Evolutionary conservation across 2,113 vertebrate genomes (phyloP).

Genomic region (Chaetodon trifascialis): DNA sequence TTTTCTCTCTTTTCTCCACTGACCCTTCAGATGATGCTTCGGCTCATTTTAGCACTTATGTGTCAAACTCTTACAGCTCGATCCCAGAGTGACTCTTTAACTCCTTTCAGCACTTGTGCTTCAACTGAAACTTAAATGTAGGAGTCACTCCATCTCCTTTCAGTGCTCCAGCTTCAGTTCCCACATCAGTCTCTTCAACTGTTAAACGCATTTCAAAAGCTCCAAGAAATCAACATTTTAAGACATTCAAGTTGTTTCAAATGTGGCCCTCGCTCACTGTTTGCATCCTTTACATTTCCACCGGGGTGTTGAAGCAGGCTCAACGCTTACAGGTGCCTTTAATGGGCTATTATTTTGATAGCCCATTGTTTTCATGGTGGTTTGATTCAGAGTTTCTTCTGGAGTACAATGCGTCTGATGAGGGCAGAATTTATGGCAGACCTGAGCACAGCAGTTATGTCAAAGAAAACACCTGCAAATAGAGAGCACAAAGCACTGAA

Average conservation of each 20-base stretch:
- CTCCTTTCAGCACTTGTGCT: not conserved
- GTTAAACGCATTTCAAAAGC: not conserved
- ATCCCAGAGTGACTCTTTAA: not conserved
- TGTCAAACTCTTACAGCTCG: too few relatives aligned
- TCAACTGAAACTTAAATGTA: too few relatives aligned
- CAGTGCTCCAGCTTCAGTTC: not conserved
- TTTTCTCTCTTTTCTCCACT: not conserved
- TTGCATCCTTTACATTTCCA: slow-evolving; percentile 1
- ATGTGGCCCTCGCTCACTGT: not conserved
- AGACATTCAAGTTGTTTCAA: not conserved
- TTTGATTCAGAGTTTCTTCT: slow-evolving; percentile 25
- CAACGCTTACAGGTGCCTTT: not conserved
- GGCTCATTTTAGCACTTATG: too few relatives aligned
- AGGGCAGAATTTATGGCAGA: not conserved
- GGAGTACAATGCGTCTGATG: slow-evolving; percentile 14
- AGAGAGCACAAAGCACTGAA: not conserved
- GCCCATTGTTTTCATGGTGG: slow-evolving; percentile 15
- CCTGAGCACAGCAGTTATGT: not conserved
- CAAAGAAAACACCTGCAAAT: slow-evolving; percentile 6
- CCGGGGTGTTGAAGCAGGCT: not conserved
- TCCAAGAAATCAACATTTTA: not conserved
- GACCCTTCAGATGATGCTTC: not conserved
- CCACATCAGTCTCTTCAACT: not conserved
- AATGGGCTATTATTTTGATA: slow-evolving; percentile 18
- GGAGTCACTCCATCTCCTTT: not conserved